Evolutionary conservation across 2,797 vertebrate species (phyloP), one percentile per base, ranked within the genome.

Genomic region (Heliangelus exortis): DNA sequence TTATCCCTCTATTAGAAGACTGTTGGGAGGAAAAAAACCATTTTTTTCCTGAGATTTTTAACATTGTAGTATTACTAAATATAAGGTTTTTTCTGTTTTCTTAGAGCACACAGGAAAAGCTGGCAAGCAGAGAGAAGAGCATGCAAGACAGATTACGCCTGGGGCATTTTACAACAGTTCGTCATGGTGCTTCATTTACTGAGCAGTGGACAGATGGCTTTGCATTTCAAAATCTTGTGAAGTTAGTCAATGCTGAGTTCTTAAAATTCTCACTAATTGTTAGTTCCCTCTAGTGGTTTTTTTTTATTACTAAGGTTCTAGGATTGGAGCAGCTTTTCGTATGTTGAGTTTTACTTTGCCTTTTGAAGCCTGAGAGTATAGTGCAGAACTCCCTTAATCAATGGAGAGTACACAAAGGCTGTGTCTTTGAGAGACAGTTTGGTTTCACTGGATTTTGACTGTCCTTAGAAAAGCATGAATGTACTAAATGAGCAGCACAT

Each of bases 181-280:
- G 99, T 98, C 99, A 99, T 61, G 99, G 99, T 92, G 99, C 99
- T 96, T 99, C 99, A 20, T 99, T 99, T 98, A 99, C 99, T 89
- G 99, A 99, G 91, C 99, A 99, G 97, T 99, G 99, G 99, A 99
- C 99, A 93, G 99, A 99, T 89, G 99, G 99, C 94, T 99, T 99
- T 90, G 99, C 99, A 96, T 99, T 99, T 98, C 99, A 99, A 91
- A 99, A 99, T 97, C 99, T 99, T 96, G 99, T 99, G 96, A 99
- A 99, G 99, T 99, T 98, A 98, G 99, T 97, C 59, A 94, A 97
- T 93, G 79, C 91, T 96, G 45, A 65, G 50, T 97, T 97, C 96
- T 97, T 93, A 69, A 96, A 96, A 96, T 93, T 94, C 75, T 90
- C 90, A 61, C 62, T 93, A 95, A 97, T 97, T 87, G 51, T 96